Conservation (phyloP, 2,888 invertebrate species). For the Megalurothrips usitatus region DNA sequence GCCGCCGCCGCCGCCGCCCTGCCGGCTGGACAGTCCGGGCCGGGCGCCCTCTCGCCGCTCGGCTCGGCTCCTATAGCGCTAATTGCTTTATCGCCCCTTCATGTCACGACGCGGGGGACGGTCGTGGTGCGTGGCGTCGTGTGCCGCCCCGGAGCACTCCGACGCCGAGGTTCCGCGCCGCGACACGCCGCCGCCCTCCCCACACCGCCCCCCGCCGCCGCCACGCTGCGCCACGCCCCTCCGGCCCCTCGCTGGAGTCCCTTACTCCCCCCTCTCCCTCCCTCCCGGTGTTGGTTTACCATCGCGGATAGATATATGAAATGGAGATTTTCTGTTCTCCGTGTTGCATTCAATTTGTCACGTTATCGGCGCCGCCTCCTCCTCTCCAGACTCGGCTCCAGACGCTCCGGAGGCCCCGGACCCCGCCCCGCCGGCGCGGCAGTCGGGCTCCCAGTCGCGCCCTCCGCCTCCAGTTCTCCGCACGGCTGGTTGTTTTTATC, state of each 20-base stretch:
- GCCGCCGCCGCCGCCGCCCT: not conserved
- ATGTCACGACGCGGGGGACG: not conserved
- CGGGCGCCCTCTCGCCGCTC: too few relatives aligned
- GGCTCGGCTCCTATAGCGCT: too few relatives aligned
- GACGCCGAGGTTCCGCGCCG: too few relatives aligned
- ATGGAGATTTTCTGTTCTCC: not conserved
- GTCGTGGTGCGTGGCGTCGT: not conserved
- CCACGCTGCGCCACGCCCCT: not conserved
- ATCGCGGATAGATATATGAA: not conserved
- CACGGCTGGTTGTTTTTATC: not conserved
- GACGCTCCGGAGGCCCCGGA: too few relatives aligned
- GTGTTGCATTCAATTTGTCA: constrained; percentile 17
- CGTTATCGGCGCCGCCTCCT: not conserved
- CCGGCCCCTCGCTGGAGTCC: not conserved
- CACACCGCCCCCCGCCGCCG: not conserved
- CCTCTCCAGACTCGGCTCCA: not conserved
- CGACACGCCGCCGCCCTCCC: not conserved
- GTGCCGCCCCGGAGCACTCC: not conserved
- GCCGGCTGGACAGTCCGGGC: too few relatives aligned
- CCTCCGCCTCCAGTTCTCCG: not conserved
- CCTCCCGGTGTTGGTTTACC: not conserved
- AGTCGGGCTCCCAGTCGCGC: too few relatives aligned
- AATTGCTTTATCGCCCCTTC: constrained; percentile 8
- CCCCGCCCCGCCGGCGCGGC: not conserved
- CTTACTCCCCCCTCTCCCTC: not conserved